Base-by-base conservation (phyloP, 2,888 invertebrate genomes). In the Heliconius erato region DNA sequence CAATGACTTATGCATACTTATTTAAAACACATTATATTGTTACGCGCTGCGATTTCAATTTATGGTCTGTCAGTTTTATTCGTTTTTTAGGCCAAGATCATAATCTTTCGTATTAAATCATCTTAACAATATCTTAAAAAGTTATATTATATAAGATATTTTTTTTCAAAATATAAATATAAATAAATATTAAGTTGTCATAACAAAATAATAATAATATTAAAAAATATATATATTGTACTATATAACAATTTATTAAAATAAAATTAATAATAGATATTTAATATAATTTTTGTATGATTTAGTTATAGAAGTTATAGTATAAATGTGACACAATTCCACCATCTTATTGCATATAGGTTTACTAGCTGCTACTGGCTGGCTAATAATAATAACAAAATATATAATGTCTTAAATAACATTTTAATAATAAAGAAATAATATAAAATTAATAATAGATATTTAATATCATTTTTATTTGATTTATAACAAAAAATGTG, bases 271-370 rank as follows among this genome's bases (percentile, higher is more conserved):
- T 49, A 49, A 14, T 49, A 49, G 49, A 14, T 35, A 32, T 28
- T 23, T 6, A 32, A 59, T 32, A 32, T 32, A 32, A 3, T 32
- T 32, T 32, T 32, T 32, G 32, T 32, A 2, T 32, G 32, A 32
- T 32, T 32, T 32, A 2, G 32, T 32, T 32, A 32, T 2, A 32
- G 2, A 2, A 32, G 32, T 32, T 32, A 32, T 32, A 2, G 32
- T 79, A 79, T 40, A 32, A 83, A 68, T 78, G 78, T 80, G 80
- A 80, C 82, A 77, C 67, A 72, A 79, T 81, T 74, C 74, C 16
- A 26, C 79, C 74, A 84, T 79, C 82, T 80, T 69, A 81, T 77
- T 72, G 76, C 84, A 79, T 84, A 84, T 84, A 81, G 79, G 76
- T 80, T 83, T 83, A 83, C 81, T 40, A 78, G 68, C 77, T 32